A percentile compares a stretch with the other conserved stretches of the same genome.
phyloP scores from a whole-genome alignment of 2,888 invertebrate species.

The Ferdinandea cuprea region DNA sequence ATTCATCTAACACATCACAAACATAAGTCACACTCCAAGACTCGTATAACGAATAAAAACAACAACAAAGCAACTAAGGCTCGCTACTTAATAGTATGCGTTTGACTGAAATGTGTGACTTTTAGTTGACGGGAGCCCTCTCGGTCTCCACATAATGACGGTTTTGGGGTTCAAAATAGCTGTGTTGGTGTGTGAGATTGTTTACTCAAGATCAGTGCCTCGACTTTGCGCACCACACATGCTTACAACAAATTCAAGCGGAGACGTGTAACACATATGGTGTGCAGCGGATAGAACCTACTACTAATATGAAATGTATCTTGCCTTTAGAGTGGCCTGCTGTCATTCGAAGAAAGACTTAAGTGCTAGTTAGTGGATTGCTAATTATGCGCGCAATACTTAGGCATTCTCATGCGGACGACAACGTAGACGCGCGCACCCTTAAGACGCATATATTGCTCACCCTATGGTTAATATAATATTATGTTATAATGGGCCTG shows the following conservation, averaged over 20 bases:
- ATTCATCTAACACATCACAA: slow-evolving; percentile 57
- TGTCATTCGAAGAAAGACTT: slow-evolving; percentile 73
- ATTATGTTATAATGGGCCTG: slow-evolving; percentile 53
- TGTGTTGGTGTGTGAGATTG: slow-evolving; percentile 48
- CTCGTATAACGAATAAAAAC: slow-evolving; percentile 27
- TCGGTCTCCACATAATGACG: slow-evolving; percentile 43
- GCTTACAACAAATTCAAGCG: slow-evolving; percentile 5
- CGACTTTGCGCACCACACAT: neutral
- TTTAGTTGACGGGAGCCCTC: slow-evolving; percentile 27
- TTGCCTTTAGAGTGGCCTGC: slow-evolving; percentile 54
- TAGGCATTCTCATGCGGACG: slow-evolving; percentile 55
- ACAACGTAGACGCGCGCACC: slow-evolving; percentile 46
- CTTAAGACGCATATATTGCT: slow-evolving; percentile 55
- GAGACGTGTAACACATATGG: slow-evolving; percentile 42
- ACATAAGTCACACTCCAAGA: slow-evolving; percentile 45
- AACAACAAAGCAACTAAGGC: slow-evolving; percentile 28
- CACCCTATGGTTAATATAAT: slow-evolving; percentile 26
- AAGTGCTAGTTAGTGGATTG: slow-evolving; percentile 70
- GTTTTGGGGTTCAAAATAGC: slow-evolving; percentile 48
- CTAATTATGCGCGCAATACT: slow-evolving; percentile 73
- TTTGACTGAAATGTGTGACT: slow-evolving; percentile 53
- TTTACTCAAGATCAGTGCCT: slow-evolving; percentile 52
- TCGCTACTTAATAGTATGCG: slow-evolving; percentile 25
- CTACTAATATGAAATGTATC: slow-evolving; percentile 50
- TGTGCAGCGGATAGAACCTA: slow-evolving; percentile 19